Conservation (phyloP, 2,113 vertebrate species). For the Propithecus coquereli region DNA sequence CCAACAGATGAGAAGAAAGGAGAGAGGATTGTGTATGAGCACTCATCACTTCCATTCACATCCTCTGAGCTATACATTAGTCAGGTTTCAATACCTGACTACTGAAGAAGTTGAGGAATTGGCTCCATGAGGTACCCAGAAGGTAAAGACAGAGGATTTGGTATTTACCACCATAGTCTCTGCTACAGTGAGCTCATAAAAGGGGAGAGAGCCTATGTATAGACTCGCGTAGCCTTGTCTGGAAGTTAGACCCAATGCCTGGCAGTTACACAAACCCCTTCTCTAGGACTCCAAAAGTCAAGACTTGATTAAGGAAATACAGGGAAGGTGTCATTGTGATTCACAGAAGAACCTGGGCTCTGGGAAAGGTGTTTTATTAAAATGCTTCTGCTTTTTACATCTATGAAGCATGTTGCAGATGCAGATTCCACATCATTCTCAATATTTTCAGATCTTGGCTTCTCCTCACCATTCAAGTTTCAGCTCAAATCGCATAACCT, state of each 20-base stretch:
- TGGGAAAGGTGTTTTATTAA: not conserved
- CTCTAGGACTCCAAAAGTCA: not conserved
- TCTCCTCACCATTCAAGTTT: not conserved
- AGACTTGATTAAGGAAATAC: not conserved
- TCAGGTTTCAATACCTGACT: not conserved
- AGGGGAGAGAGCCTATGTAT: not conserved
- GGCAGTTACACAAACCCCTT: not conserved
- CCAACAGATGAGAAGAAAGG: not conserved
- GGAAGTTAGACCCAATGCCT: not conserved
- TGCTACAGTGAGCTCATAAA: not conserved
- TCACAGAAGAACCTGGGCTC: not conserved
- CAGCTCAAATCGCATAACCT: not conserved
- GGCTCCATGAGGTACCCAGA: too few relatives aligned
- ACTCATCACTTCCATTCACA: not conserved
- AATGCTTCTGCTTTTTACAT: not conserved
- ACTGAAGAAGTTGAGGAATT: not conserved
- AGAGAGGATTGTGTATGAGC: fast-evolving
- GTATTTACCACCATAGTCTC: not conserved
- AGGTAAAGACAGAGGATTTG: not conserved
- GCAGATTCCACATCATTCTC: not conserved
- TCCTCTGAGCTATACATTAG: not conserved
- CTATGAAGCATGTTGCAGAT: not conserved
- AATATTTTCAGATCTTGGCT: not conserved
- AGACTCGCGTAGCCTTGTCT: not conserved
- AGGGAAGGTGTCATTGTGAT: not conserved